A percentile compares a stretch with the other conserved stretches of the same genome.
Evolutionary conservation across 2,797 vertebrate genomes (phyloP).

Genomic region (Lepus townsendii): DNA sequence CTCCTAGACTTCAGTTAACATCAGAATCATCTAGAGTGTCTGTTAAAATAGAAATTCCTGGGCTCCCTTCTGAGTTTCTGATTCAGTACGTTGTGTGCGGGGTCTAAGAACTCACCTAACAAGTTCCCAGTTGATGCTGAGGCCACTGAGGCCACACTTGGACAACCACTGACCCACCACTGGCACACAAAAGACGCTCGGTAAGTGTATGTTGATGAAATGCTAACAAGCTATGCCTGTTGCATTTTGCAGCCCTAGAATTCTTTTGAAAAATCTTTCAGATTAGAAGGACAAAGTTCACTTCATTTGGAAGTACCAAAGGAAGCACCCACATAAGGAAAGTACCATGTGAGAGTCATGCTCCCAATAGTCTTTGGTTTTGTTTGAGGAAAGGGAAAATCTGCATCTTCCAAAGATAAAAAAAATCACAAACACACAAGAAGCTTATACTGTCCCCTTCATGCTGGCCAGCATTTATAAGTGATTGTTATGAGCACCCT

Average conservation of each 20-base stretch:
- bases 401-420: not conserved
- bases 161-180: not conserved
- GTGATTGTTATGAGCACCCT: not conserved
- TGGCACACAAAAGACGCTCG: not conserved
- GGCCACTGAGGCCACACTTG: not conserved
- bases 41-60: not conserved
- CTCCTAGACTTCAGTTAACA: not conserved
- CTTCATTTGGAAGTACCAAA: conserved; percentile 58
- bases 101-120: not conserved
- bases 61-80: not conserved
- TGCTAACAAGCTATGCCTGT: not conserved
- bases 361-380: conserved; percentile 29
- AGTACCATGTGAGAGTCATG: not conserved
- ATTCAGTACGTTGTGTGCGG: not conserved
- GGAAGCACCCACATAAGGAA: conserved; percentile 34
- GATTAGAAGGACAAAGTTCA: not conserved
- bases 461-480: not conserved
- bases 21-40: not conserved
- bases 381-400: conserved; percentile 6
- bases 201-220: not conserved
- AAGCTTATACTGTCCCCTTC: not conserved
- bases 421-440: not conserved
- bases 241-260: not conserved
- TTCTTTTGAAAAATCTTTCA: not conserved
- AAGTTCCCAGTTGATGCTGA: not conserved